Evolutionary conservation across 2,888 invertebrate species (phyloP).

Genomic region (Lampropteryx suffumata): DNA sequence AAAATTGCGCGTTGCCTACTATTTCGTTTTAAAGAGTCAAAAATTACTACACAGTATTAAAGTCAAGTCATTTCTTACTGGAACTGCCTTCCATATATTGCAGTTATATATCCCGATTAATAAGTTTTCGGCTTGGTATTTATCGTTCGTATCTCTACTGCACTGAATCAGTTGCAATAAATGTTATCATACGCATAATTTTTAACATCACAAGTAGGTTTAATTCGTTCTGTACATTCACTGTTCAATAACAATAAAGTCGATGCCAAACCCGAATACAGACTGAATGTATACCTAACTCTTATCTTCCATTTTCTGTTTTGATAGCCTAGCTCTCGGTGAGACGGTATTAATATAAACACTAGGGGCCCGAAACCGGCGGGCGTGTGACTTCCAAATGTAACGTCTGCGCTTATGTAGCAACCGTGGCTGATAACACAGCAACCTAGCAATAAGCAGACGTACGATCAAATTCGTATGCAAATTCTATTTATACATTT

Average conservation of each 20-base stretch:
- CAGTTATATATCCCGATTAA: conserved; percentile 35
- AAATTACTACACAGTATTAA: conserved; percentile 73
- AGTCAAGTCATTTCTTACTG: conserved; percentile 61
- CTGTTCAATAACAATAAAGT: conserved; percentile 62
- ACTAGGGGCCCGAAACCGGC: conserved; percentile 11
- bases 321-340: conserved; percentile 30
- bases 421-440: conserved; percentile 51
- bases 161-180: conserved; percentile 31
- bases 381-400: conserved; percentile 42
- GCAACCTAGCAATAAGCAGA: conserved; percentile 81
- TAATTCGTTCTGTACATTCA: conserved; percentile 38
- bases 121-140: conserved; percentile 29
- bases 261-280: conserved; percentile 78
- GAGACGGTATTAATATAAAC: conserved; percentile 28
- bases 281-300: conserved; percentile 78
- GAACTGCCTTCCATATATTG: conserved; percentile 75
- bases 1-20: conserved; percentile 72
- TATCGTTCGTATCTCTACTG: conserved; percentile 30
- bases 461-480: conserved; percentile 53
- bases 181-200: conserved; percentile 30
- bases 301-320: conserved; percentile 63
- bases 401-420: conserved; percentile 38
- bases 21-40: conserved; percentile 67
- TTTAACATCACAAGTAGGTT: conserved; percentile 52
- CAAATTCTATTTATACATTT: conserved; percentile 82